Conservation (phyloP, 2,888 invertebrate species). For the Balanococcus diminutus region DNA sequence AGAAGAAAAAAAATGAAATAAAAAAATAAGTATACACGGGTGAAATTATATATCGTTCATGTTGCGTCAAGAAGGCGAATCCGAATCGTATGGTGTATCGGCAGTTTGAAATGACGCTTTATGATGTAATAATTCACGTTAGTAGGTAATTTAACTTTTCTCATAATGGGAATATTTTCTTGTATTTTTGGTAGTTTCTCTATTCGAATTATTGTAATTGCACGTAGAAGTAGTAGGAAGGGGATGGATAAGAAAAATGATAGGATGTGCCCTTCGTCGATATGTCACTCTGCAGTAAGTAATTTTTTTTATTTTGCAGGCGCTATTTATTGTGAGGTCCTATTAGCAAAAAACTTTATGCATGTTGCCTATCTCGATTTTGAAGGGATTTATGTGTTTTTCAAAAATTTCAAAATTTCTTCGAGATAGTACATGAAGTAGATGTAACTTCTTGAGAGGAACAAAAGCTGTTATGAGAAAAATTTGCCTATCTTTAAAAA, state of each 20-base stretch:
- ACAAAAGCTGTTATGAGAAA: too few relatives aligned
- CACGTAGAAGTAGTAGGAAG: background rate
- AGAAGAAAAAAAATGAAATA: background rate
- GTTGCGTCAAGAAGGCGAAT: conserved; percentile 4
- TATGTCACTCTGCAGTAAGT: too few relatives aligned
- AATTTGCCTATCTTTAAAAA: too few relatives aligned
- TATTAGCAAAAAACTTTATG: too few relatives aligned
- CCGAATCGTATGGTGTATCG: background rate
- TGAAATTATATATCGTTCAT: conserved; percentile 26
- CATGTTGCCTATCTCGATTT: too few relatives aligned
- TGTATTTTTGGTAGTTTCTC: background rate
- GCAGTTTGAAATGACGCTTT: conserved; percentile 30
- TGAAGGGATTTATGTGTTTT: too few relatives aligned
- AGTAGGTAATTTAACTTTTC: conserved; percentile 37
- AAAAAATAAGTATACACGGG: background rate
- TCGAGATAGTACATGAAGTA: too few relatives aligned
- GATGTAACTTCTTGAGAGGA: too few relatives aligned
- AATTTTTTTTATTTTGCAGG: too few relatives aligned
- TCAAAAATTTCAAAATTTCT: too few relatives aligned
- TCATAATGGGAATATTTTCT: conserved; percentile 2
- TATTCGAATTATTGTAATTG: background rate
- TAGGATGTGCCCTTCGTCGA: too few relatives aligned
- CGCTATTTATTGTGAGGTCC: too few relatives aligned
- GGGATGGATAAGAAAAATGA: background rate
- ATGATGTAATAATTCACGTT: conserved; percentile 39